Base-by-base conservation (phyloP, 2,888 invertebrate species). In the Prosapia bicincta region DNA sequence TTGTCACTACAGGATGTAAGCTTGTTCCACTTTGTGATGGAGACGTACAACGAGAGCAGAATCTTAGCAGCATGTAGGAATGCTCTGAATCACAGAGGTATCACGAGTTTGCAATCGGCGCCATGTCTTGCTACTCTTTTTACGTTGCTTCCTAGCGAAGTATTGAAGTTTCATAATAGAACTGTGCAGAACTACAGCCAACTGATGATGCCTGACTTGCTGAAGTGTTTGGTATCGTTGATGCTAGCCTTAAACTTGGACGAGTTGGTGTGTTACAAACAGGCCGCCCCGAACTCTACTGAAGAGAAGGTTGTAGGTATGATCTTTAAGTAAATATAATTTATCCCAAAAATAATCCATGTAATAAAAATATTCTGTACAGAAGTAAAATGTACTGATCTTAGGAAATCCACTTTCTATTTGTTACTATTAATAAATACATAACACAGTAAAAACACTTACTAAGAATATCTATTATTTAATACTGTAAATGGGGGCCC, bases 161-260 rank as follows among this genome's bases (percentile, higher is more conserved):
- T 88, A 73, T 83, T 83, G 26, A 83, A 86, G 28, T 85, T 86
- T 79, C 90, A 90, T 81, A 88, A 88, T 82, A 85, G 87, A n/a
- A 82, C 84, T 26, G 89, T 90, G 13, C 86, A 87, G 80, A 87
- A 86, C 72, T 90, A 90, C 0, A 86, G 87, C 24, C 89, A 89
- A 81, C 83, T 90, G 75, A 85, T 89, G 81, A 89, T 89, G 83
- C 89, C 89, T 78, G 83, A 86, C 67, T 89, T 89, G 82, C 84
- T 90, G 72, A 89, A 89, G 83, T 87, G 88, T 81, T 83, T 90
- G 71, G 84, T 88, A 26, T 85, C 88, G 0, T 82, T 90, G 66
- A 86, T 88, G 0, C 83, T 90, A 10, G 85, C 88, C 28, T 83
- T 90, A 24, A 85, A 86, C 26, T 81, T 90, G 20, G 89, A 90